Base-by-base conservation (phyloP, 2,888 invertebrate genomes). In the Toxonevra muliebris region DNA sequence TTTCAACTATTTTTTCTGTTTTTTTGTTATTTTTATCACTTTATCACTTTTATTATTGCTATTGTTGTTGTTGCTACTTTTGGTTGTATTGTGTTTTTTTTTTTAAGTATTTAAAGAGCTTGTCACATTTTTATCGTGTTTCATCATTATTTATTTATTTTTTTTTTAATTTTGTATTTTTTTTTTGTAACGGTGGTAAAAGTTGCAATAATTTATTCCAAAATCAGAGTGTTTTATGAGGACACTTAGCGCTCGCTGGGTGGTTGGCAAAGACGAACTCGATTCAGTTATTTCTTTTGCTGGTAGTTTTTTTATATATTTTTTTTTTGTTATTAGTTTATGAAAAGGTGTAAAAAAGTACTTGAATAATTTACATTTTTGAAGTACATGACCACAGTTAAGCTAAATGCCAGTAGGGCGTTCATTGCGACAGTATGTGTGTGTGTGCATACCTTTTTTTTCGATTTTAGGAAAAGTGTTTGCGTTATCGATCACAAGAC, bases 121-220 rank as follows among this genome's bases (percentile, higher is more conserved):
- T 30, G 30, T 30, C 30, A 30, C 30, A 30, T 30, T 30, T 30
- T 30, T 30, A 30, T 30, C 30, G 30, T 30, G 30, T 30, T 30
- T 30, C 30, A 30, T 30, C 30, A 30, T 30, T 30, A 30, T 30
- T 30, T 30, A 30, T 30, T 30, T 30, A 30, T 30, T 30, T 30
- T n/a, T n/a, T n/a, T n/a, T n/a, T n/a, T n/a, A n/a, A n/a, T n/a
- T n/a, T n/a, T n/a, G n/a, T n/a, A n/a, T n/a, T n/a, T n/a, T n/a
- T n/a, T n/a, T 30, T 30, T 30, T 7, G 30, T 4, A 30, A 30
- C 53, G 53, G 12, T 53, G n/a, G 11, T n/a, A 19, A 53, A 53
- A 42, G 62, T 58, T 42, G 59, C 48, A 53, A n/a, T 69, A 69
- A 69, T 69, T 69, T 69, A 69, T 69, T 43, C 69, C 41, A n/a